phyloP scores from a whole-genome alignment of 2,113 vertebrate species.

The Lutjanus erythropterus region DNA sequence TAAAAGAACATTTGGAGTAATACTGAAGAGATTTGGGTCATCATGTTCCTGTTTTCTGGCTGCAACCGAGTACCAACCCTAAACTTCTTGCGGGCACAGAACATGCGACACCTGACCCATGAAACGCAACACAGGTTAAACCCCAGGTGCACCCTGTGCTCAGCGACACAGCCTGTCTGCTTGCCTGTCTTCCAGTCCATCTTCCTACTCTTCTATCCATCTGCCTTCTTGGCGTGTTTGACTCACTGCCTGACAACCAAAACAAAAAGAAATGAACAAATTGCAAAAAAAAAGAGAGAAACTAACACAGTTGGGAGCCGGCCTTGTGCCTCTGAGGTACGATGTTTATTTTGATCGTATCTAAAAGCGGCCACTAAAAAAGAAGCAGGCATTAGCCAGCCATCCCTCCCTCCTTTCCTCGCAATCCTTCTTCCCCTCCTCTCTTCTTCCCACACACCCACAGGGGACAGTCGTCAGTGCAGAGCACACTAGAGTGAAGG shows the following conservation, averaged over 20 bases:
- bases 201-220: background rate
- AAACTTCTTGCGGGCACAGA: background rate
- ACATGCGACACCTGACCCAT: background rate
- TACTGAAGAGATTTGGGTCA: conserved; percentile 55
- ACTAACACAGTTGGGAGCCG: background rate
- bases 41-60: conserved; percentile 25
- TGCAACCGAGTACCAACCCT: background rate
- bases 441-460: conserved; percentile 55
- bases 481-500: conserved; percentile 51
- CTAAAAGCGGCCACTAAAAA: conserved; percentile 50
- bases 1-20: background rate
- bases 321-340: conserved; percentile 32
- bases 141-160: conserved; percentile 19
- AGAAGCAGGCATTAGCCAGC: conserved; percentile 32
- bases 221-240: background rate
- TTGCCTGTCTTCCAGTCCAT: background rate
- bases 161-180: background rate
- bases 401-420: conserved; percentile 25
- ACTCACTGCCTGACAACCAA: conserved; percentile 10
- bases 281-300: background rate
- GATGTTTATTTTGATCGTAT: conserved; percentile 59
- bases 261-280: conserved; percentile 16
- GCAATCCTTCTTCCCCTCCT: conserved; percentile 24
- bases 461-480: conserved; percentile 51
- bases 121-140: conserved; percentile 45